Conservation (phyloP, 1,140 invertebrate species). For the Drosophila athabasca region DNA sequence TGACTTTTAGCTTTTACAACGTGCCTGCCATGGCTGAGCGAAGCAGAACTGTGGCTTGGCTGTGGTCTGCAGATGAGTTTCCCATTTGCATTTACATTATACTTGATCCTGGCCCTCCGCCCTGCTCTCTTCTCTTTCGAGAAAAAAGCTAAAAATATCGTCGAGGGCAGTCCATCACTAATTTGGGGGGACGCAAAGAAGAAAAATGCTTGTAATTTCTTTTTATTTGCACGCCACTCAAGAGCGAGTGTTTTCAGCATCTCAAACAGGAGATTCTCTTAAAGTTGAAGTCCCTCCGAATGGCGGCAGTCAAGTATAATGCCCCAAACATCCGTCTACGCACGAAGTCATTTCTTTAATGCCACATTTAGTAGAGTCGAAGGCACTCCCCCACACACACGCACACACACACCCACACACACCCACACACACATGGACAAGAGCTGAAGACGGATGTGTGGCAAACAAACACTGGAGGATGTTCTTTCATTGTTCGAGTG, state of each 20-base stretch:
- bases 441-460: background rate
- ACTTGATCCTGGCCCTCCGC: background rate
- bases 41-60: background rate
- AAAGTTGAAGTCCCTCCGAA: slow-evolving; percentile 7
- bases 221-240: slow-evolving; percentile 37
- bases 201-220: slow-evolving; percentile 22
- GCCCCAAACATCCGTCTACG: slow-evolving; percentile 15
- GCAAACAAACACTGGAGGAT: slow-evolving; percentile 5
- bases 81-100: slow-evolving; percentile 36
- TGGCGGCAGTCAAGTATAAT: slow-evolving; percentile 21
- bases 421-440: background rate
- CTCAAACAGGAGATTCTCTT: background rate
- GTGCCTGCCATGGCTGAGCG: slow-evolving; percentile 1
- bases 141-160: slow-evolving; percentile 10
- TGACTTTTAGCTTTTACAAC: slow-evolving; percentile 5
- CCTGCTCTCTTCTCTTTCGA: background rate
- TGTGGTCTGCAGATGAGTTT: slow-evolving; percentile 22
- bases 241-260: slow-evolving; percentile 1
- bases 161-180: background rate
- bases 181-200: background rate
- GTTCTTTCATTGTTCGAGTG: slow-evolving; percentile 15
- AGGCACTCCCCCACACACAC: background rate
- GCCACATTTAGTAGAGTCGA: background rate
- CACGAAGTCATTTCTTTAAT: slow-evolving; percentile 16
- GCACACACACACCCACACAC: too few species aligned